Evolutionary conservation across 2,797 vertebrate species (phyloP), one percentile per base, ranked within the genome.

Genomic region (Paedocypris micromegethes): DNA sequence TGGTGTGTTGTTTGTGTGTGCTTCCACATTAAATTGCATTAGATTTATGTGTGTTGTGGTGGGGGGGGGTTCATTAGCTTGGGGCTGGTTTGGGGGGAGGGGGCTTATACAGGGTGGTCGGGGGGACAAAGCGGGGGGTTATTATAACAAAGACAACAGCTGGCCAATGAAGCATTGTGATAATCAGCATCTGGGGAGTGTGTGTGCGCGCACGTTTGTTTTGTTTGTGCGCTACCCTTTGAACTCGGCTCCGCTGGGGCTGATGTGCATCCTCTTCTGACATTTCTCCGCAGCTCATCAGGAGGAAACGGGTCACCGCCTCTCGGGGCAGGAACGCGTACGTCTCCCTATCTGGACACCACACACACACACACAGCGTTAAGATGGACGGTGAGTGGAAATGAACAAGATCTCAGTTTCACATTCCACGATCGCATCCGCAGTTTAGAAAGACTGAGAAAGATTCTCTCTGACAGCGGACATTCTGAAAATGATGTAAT

Each of bases 181-280:
- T 2, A 49, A 40, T 51, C 5, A 56, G 63, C 57, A 70, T 45
- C 4, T 44, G 56, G 40, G 6, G 47, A 56, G 9, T 9, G 40
- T 42, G 60, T 43, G 48, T 61, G 58, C 6, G 57, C 9, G n/a
- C 50, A 46, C 41, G 57, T 42, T 38, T 38, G 42, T 51, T 23
- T 23, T 43, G n/a, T 49, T 40, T 5, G 45, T 8, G 5, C 0
- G 9, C 77, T 87, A 91, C 95, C 95, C 95, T 94, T 97, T 98
- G 89, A 94, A 94, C 87, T 98, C 95, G 72, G 94, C 90, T 1
- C 93, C 91, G 43, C 93, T 95, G 86, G 94, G 93, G 85, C 93
- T 97, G 85, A 91, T 89, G 88, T 98, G 95, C 95, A 98, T 97
- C 89, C 95, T 93, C 88, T 98, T 98, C 91, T 98, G 95, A 88